Evolutionary conservation across 2,797 vertebrate genomes (phyloP), one percentile per base, ranked within the genome.

Genomic region (Phrynocephalus guinanensis): DNA sequence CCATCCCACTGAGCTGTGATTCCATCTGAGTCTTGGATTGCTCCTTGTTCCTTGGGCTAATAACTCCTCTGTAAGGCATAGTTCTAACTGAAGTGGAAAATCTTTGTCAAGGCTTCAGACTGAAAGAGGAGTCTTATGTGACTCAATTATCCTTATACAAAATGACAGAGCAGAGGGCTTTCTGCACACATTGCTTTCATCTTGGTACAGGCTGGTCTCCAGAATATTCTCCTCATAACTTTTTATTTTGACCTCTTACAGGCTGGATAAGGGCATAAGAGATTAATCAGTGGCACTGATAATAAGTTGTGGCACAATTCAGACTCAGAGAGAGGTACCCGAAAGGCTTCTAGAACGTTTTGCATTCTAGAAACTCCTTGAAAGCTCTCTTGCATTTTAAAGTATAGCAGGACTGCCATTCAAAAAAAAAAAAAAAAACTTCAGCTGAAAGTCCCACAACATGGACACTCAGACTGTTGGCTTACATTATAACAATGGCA

Each of bases 301-400:
- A 79, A 79, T 79, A 79, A 79, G 10, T 79, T 79, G 77, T 52
- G 52, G 50, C 77, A 79, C 50, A 28, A 15, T 60, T n/a, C 28
- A 79, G 15, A 44, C 38, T 44, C 38, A 79, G 15, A 79, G 56
- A 30, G 56, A 63, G 4, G 60, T 63, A 79, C n/a, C 60, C 30
- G 56, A 38, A 80, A 80, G 56, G 60, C 16, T 38, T 63, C 56
- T 63, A 10, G 30, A 9, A 18, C 0, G 0, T 72, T 72, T 72
- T 33, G 13, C 11, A 50, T 56, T 56, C 50, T 78, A n/a, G 33
- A 87, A 83, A 76, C 44, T 78, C 63, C 48, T 87, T 68, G 22
- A 48, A 80, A 77, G 44, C 16, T 83, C 63, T 87, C 66, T n/a
- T 67, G 80, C 28, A 18, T 70, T 78, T 68, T 24, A 83, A 26